Percentiles rank a stretch among this genome's conserved stretches.
phyloP scores from a whole-genome alignment of 1,140 invertebrate genomes.

The Ylistrum balloti region DNA sequence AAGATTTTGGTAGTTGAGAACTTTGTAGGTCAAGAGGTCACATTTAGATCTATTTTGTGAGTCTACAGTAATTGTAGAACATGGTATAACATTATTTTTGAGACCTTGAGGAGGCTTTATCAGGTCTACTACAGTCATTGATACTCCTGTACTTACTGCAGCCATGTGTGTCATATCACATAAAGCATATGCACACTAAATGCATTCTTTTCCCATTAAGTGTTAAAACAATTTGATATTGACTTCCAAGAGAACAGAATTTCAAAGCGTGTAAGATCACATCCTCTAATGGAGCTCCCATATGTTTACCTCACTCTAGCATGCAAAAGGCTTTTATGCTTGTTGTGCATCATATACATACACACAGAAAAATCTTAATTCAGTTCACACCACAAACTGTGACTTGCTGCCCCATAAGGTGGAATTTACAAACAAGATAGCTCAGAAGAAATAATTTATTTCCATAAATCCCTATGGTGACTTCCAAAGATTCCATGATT shows the following conservation, averaged over 20 bases:
- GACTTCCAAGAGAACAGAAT: conserved; percentile 26
- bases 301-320: neutral
- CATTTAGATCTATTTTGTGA: no score
- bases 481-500: no score
- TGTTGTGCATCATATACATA: neutral
- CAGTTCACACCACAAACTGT: neutral
- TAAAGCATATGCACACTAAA: neutral
- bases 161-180: neutral
- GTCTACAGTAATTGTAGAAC: no score
- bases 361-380: neutral
- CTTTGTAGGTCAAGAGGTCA: no score
- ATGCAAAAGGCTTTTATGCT: neutral
- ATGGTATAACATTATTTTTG: no score
- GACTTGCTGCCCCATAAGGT: no score
- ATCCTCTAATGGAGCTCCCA: neutral
- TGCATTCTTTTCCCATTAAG: neutral
- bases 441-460: no score
- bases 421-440: no score
- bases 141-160: neutral
- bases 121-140: neutral
- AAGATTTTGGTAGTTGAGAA: no score
- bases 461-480: no score
- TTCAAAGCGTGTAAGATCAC: neutral
- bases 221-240: conserved; percentile 36
- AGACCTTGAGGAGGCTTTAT: neutral